Base-by-base conservation (phyloP, 2,113 vertebrate species). In the Saiga tatarica region DNA sequence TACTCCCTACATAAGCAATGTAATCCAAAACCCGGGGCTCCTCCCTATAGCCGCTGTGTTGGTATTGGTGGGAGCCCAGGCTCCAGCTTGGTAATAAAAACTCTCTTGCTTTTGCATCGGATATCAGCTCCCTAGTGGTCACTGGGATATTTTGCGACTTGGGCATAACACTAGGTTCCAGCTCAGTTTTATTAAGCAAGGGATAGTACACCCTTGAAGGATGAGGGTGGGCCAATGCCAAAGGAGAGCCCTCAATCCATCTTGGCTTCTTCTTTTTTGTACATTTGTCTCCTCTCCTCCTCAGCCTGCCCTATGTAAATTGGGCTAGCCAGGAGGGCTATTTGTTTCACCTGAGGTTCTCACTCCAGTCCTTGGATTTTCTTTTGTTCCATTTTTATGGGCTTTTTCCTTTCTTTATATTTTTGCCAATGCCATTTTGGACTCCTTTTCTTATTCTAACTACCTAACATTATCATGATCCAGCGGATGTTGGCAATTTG, bases 181-280 rank as follows among this genome's bases (percentile, higher is more conserved):
- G 62, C 30, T 64, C 30, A 64, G 30, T 64, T 64, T 64, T 64
- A 64, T 17, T 64, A 64, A 64, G 62, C 62, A 64, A n/a, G 9
- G 62, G 30, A 64, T 8, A 64, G 62, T 64, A n/a, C 30, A 64
- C 7, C 62, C 30, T 64, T 0, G 3, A 33, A 16, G 60, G 30
- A 8, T n/a, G 62, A n/a, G 30, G 15, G 62, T 0, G 1, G 62
- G 30, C 30, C 62, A 8, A 0, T 33, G 30, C 62, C 62, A n/a
- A 17, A 64, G 30, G 30, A 64, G 30, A 64, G 30, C 15, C 62
- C 62, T 64, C 62, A 17, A 9, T 64, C 62, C 15, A 64, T n/a
- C 62, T 64, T n/a, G 62, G 62, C 62, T 64, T 33, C 30, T 30
- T 15, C 30, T 62, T 7, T 33, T 64, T n/a, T 33, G 17, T 33